A percentile compares a stretch with the other conserved stretches of the same genome.
Conservation (phyloP, 1,140 invertebrate genomes). For the Anoplolepis gracilipes region DNA sequence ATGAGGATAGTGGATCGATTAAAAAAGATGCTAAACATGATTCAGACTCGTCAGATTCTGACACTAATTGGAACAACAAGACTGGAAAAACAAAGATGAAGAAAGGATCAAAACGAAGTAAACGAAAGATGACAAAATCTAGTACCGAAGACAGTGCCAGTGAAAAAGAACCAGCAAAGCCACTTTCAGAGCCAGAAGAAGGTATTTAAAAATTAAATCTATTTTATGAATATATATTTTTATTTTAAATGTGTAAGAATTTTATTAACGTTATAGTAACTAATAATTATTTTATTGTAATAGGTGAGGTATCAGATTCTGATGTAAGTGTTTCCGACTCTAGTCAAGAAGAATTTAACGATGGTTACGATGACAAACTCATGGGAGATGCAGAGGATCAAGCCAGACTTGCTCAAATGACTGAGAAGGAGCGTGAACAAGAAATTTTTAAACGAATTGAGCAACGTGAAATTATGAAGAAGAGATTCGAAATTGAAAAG, state of each 20-base stretch:
- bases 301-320: slow-evolving; percentile 90
- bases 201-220: slow-evolving; percentile 79
- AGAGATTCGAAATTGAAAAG: slow-evolving; percentile 98
- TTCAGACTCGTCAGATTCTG: slow-evolving; percentile 91
- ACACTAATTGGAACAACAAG: slow-evolving; percentile 90
- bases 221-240: neutral
- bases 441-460: slow-evolving; percentile 99
- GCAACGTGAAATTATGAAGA: slow-evolving; percentile 96
- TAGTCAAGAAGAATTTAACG: slow-evolving; percentile 90
- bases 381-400: slow-evolving; percentile 99
- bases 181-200: slow-evolving; percentile 90
- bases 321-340: slow-evolving; percentile 86
- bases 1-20: slow-evolving; percentile 85
- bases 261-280: neutral
- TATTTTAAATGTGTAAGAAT: neutral
- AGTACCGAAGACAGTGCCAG: slow-evolving; percentile 86
- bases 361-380: slow-evolving; percentile 97
- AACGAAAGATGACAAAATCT: slow-evolving; percentile 85
- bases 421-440: slow-evolving; percentile 98
- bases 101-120: slow-evolving; percentile 85
- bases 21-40: slow-evolving; percentile 84
- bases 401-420: slow-evolving; percentile 95
- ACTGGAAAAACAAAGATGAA: slow-evolving; percentile 88
- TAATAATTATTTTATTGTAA: neutral
- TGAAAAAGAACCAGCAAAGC: slow-evolving; percentile 87